Evolutionary conservation across 2,888 invertebrate genomes (phyloP).

Genomic region (Endotricha flammealis): DNA sequence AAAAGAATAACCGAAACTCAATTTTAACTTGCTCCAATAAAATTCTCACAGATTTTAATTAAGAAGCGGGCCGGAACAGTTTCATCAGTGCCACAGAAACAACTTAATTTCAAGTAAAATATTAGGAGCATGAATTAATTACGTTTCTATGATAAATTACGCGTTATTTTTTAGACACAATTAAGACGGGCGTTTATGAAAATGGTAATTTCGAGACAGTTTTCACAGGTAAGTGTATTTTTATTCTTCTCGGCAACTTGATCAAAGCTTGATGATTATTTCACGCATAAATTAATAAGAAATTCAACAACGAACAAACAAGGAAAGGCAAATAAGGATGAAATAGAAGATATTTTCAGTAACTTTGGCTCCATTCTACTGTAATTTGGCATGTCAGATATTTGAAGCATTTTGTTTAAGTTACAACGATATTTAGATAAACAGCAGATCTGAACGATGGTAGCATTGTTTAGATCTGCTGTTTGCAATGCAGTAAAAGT

Average conservation of each 20-base stretch:
- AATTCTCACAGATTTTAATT: conserved; percentile 45
- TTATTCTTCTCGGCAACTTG: neutral
- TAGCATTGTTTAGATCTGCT: too few species aligned
- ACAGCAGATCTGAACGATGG: too few species aligned
- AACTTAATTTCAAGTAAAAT: conserved; percentile 26
- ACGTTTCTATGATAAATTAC: conserved; percentile 28
- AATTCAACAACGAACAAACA: neutral
- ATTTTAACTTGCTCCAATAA: conserved; percentile 27
- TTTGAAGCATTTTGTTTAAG: neutral
- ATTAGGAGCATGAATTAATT: conserved; percentile 32
- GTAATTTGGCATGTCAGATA: neutral
- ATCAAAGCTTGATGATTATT: neutral
- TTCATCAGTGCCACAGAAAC: conserved; percentile 25
- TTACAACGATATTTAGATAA: neutral
- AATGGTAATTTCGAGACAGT: neutral
- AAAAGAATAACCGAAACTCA: conserved; percentile 27
- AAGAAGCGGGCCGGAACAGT: conserved; percentile 30
- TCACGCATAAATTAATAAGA: neutral
- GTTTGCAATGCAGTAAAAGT: too few species aligned
- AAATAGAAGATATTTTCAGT: neutral
- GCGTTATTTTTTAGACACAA: conserved; percentile 13
- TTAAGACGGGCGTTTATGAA: conserved; percentile 10
- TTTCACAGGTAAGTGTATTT: neutral
- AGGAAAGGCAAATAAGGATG: neutral
- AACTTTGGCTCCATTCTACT: too few species aligned